Evolutionary conservation across 2,888 invertebrate species (phyloP).

Genomic region (Cheilosia soror): DNA sequence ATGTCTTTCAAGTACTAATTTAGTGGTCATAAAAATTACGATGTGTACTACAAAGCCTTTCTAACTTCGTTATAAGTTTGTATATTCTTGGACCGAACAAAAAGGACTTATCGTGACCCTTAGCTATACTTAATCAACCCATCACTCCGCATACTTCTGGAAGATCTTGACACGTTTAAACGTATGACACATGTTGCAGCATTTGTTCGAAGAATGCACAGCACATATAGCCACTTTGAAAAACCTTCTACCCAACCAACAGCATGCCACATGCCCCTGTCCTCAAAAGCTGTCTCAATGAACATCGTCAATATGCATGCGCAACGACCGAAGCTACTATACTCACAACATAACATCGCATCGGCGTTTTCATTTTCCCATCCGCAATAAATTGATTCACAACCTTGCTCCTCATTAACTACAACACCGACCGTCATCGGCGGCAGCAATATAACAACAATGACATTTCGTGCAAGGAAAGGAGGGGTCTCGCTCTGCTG

Average conservation of each 20-base stretch:
- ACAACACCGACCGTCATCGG: neutral
- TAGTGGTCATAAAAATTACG: too few species aligned
- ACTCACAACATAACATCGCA: neutral
- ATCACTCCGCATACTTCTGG: too few species aligned
- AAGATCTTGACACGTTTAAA: neutral
- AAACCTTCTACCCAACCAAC: slow-evolving; percentile 12
- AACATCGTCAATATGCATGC: slow-evolving; percentile 1
- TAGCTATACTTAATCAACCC: too few species aligned
- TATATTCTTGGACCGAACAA: too few species aligned
- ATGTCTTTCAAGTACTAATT: too few species aligned
- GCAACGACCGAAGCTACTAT: neutral
- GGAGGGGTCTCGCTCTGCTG: slow-evolving; percentile 11
- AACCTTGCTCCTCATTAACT: slow-evolving; percentile 72
- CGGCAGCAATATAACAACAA: neutral
- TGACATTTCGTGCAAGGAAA: slow-evolving; percentile 53
- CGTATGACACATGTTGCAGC: neutral
- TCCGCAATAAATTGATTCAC: slow-evolving; percentile 53
- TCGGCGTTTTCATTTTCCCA: slow-evolving; percentile 25
- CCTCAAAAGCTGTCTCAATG: slow-evolving; percentile 45
- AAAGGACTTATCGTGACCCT: too few species aligned
- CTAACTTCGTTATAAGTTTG: too few species aligned
- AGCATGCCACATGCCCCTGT: slow-evolving; percentile 47
- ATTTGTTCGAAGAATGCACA: neutral
- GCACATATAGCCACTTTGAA: neutral
- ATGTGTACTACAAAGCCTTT: too few species aligned